Evolutionary conservation across 2,113 vertebrate genomes (phyloP), one percentile per base, ranked within the genome.

Genomic region (Strix uralensis): DNA sequence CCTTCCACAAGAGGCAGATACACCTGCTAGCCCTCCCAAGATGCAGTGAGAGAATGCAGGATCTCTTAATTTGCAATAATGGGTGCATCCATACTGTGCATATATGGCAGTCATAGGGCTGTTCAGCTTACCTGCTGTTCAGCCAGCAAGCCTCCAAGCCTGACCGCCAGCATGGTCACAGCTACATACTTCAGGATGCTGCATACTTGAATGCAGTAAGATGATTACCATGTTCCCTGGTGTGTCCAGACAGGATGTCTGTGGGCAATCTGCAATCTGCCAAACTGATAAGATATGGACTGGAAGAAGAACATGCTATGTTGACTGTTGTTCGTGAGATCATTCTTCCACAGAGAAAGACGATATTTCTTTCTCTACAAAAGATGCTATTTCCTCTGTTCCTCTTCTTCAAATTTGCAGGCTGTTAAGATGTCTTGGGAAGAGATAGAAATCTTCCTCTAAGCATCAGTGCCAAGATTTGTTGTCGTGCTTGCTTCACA

Each of bases 181-280:
- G 57, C 21, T 74, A 88, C 84, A 30, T 23, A 51, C 34, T 88
- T 87, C 54, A 90, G 34, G 30, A 77, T 32, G 30, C 49, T 59
- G 49, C 21, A 21, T 80, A 54, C 91, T 72, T 85, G 49, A 90
- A 61, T 65, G 91, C 61, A 65, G 0, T 91, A 73, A 80, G 70
- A 72, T 2, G 42, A 91, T 94, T 93, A 82, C 44, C 66, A 19
- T 21, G 54, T 62, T 94, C 66, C 87, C 94, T 66, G n/a, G 87
- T 49, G 85, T 42, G n/a, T 66, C 62, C 93, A 94, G 78, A 90
- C 78, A 90, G 66, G 81, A 72, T 88, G 62, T 90, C 96, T 96
- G 81, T 14, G 4, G 74, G 94, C 93, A 95, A 66, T 90, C 84
- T 95, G 93, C 91, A 95, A 75, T 82, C 93, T 93, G 93, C 84